phyloP scores from a whole-genome alignment of 2,797 vertebrate genomes.

The Neostethus bicornis region DNA sequence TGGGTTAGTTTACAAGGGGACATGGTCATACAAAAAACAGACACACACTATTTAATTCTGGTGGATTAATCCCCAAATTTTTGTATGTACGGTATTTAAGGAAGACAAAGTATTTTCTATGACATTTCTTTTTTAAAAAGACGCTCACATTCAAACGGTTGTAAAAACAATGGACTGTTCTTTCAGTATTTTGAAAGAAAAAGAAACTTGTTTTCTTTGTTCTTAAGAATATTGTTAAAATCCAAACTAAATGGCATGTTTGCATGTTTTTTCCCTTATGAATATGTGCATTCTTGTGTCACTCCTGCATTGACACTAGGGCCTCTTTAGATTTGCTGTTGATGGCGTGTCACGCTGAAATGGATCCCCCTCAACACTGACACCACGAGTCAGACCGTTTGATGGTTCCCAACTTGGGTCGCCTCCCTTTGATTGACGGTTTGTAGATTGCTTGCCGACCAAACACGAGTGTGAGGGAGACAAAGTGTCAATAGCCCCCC shows the following conservation, averaged over 20 bases:
- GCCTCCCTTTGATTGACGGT: constrained; percentile 75
- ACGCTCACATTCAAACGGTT: no score
- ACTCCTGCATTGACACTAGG: constrained; percentile 64
- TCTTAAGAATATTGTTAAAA: constrained; percentile 35
- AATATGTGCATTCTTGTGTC: constrained; percentile 67
- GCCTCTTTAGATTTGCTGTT: constrained; percentile 72
- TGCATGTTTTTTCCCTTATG: constrained; percentile 54
- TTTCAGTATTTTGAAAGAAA: no score
- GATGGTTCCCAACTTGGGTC: constrained; percentile 78
- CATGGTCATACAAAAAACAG: constrained; percentile 9
- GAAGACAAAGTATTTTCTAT: no score
- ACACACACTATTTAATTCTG: no score
- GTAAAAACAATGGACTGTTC: no score
- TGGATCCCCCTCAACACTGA: constrained; percentile 79
- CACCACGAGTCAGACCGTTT: constrained; percentile 73
- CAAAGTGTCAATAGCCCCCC: constrained; percentile 68
- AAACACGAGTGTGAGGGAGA: constrained; percentile 74
- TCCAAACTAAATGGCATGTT: constrained; percentile 26
- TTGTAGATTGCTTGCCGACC: constrained; percentile 80
- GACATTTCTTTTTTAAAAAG: no score
- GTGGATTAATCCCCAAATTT: no score
- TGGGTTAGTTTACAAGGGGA: constrained; percentile 10
- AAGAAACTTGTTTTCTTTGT: constrained; percentile 6
- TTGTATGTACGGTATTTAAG: no score
- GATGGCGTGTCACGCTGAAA: constrained; percentile 77